Conservation (phyloP, 2,113 vertebrate species). For the Cyanistes caeruleus region DNA sequence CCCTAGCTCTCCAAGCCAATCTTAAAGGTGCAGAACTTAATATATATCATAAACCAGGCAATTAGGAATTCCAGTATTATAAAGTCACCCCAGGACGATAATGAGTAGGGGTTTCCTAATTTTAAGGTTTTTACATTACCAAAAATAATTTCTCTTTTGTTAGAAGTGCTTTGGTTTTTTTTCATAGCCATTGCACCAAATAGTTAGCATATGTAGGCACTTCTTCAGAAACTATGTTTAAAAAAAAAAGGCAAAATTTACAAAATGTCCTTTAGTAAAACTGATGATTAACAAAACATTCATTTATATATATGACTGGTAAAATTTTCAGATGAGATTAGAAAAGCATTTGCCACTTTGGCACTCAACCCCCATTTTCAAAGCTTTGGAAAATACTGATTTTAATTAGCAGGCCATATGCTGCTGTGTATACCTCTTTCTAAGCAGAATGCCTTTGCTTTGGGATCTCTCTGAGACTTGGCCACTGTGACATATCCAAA, state of each 20-base stretch:
- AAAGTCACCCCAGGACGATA: not conserved
- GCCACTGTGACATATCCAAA: not conserved
- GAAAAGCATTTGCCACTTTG: not conserved
- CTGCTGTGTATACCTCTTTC: not conserved
- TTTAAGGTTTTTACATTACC: not conserved
- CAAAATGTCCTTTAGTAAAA: not conserved
- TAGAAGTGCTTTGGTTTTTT: not conserved
- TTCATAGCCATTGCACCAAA: not conserved
- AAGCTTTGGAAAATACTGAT: not conserved
- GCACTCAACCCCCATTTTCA: not conserved
- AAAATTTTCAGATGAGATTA: not conserved
- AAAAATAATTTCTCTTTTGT: not conserved
- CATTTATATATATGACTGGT: not conserved
- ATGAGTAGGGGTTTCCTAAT: not conserved
- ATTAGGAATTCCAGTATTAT: too few species aligned
- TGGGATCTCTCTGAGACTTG: not conserved
- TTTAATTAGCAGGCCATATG: conserved; percentile 29
- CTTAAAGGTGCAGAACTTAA: too few species aligned
- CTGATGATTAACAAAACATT: not conserved
- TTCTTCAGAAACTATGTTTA: not conserved
- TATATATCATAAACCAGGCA: too few species aligned
- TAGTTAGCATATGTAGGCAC: not conserved
- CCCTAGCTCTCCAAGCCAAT: too few species aligned
- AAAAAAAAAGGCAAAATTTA: not conserved
- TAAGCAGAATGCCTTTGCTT: not conserved